Evolutionary conservation across 2,888 invertebrate genomes (phyloP).

Genomic region (Scaptomyza caliginosa): DNA sequence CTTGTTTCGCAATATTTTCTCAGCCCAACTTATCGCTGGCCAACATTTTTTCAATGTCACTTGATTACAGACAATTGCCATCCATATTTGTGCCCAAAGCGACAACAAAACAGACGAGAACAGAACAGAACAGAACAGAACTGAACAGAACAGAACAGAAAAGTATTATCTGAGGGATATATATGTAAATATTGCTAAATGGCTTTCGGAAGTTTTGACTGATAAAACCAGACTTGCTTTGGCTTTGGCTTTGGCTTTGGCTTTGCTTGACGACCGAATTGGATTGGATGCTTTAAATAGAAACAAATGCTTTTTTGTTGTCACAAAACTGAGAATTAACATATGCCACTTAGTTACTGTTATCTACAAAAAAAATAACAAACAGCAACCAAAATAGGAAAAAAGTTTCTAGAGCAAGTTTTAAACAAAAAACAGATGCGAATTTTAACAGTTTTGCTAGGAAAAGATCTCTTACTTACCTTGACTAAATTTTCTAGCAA

Average conservation of each 20-base stretch:
- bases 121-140: slow-evolving; percentile 11
- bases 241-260: background rate
- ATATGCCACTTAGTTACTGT: slow-evolving; percentile 25
- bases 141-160: slow-evolving; percentile 6
- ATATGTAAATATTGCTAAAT: slow-evolving; percentile 33
- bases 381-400: background rate
- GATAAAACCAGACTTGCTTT: slow-evolving; percentile 37
- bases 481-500: slow-evolving; percentile 83
- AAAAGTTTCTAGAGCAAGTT: slow-evolving; percentile 9
- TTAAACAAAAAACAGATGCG: slow-evolving; percentile 48
- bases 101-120: slow-evolving; percentile 21
- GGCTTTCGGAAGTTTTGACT: slow-evolving; percentile 50
- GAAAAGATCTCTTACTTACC: slow-evolving; percentile 76
- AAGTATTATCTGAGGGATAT: background rate
- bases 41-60: slow-evolving; percentile 58
- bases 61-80: slow-evolving; percentile 50
- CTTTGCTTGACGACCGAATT: slow-evolving; percentile 6
- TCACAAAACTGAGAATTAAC: slow-evolving; percentile 40
- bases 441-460: slow-evolving; percentile 12
- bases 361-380: slow-evolving; percentile 31
- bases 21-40: slow-evolving; percentile 30
- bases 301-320: slow-evolving; percentile 39
- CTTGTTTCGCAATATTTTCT: slow-evolving; percentile 46
- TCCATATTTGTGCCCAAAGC: slow-evolving; percentile 24
- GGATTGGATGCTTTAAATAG: slow-evolving; percentile 34